Conservation (phyloP, 2,888 invertebrate genomes). For the Hirtodrosophila confusa region DNA sequence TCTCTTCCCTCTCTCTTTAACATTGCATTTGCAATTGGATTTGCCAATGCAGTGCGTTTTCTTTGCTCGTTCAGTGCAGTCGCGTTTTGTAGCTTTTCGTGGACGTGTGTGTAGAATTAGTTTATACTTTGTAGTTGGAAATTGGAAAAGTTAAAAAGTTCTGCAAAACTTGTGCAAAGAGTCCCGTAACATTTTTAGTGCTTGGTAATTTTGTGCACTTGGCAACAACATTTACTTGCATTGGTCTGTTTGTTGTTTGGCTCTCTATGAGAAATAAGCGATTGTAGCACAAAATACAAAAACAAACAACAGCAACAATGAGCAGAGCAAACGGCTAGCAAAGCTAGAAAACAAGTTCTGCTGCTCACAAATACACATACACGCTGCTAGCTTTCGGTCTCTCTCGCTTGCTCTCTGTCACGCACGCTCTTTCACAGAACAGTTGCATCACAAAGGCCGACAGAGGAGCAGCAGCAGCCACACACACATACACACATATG, state of each 20-base stretch:
- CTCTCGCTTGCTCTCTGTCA: slow-evolving; percentile 15
- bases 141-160: slow-evolving; percentile 19
- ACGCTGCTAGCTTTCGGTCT: slow-evolving; percentile 1
- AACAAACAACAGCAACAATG: slow-evolving; percentile 17
- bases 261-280: slow-evolving; percentile 12
- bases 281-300: slow-evolving; percentile 27
- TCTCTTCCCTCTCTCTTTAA: slow-evolving; percentile 6
- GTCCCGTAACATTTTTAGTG: slow-evolving; percentile 23
- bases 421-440: slow-evolving; percentile 40
- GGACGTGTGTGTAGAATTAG: slow-evolving; percentile 8
- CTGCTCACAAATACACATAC: slow-evolving; percentile 23
- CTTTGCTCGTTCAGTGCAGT: slow-evolving; percentile 43
- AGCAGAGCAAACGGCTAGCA: slow-evolving; percentile 12
- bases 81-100: slow-evolving; percentile 11
- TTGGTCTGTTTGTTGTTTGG: slow-evolving; percentile 25
- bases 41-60: slow-evolving; percentile 54
- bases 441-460: slow-evolving; percentile 59
- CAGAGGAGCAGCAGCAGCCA: slow-evolving; percentile 13
- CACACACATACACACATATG: slow-evolving; percentile 21
- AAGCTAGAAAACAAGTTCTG: slow-evolving; percentile 53
- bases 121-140: slow-evolving; percentile 5
- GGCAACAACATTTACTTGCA: slow-evolving; percentile 30
- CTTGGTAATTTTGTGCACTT: slow-evolving; percentile 38
- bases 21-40: slow-evolving; percentile 36
- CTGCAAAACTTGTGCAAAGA: slow-evolving; percentile 18